Evolutionary conservation across 2,113 vertebrate species (phyloP).

Genomic region (Serinus canaria): DNA sequence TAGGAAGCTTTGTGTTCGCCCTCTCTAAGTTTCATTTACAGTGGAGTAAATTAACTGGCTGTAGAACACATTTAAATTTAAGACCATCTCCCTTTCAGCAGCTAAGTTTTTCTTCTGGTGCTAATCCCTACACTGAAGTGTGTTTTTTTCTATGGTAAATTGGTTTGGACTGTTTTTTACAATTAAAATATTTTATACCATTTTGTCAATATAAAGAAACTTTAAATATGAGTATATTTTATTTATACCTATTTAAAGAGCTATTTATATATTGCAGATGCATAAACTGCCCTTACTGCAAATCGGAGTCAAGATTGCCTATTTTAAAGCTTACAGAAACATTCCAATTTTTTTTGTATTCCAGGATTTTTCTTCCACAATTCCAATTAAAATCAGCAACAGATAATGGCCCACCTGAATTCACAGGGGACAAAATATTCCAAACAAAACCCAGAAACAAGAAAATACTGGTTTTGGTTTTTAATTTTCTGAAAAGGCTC

Average conservation of each 20-base stretch:
- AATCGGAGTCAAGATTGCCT: background rate
- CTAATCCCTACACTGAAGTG: background rate
- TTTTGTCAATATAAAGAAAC: background rate
- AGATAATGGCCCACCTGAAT: constrained; percentile 1
- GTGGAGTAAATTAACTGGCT: background rate
- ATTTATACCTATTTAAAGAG: background rate
- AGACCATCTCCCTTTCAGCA: background rate
- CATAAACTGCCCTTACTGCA: background rate
- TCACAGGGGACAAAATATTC: background rate
- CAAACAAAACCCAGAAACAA: background rate
- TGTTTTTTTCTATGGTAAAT: background rate
- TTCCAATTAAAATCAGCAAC: background rate
- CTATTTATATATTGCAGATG: background rate
- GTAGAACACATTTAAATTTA: background rate
- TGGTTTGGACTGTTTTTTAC: background rate
- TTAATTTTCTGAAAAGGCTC: background rate
- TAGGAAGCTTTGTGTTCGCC: background rate
- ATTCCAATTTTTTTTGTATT: background rate
- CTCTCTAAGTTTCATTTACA: background rate
- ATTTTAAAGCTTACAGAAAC: background rate
- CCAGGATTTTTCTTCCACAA: background rate
- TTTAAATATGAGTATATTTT: background rate
- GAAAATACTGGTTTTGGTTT: background rate
- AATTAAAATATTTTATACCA: background rate
- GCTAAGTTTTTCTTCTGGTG: background rate